These are phyloP conservation scores for Galerucella calmariensis DNA, from an alignment of 2,888 invertebrate species.

Conservation along the genomic window DNA sequence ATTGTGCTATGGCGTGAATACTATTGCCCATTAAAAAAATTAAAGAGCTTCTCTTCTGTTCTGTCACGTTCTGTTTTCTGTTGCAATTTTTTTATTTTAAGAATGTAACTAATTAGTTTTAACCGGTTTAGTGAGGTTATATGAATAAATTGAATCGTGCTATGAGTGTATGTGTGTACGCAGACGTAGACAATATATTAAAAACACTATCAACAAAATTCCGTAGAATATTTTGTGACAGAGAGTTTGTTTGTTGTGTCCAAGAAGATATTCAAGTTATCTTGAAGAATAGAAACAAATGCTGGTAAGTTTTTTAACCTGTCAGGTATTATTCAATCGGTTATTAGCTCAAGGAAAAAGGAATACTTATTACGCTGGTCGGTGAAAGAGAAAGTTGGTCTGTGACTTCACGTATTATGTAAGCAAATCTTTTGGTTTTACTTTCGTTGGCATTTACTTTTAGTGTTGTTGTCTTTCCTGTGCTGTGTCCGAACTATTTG, in stretches of 20 bases:
- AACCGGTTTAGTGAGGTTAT: not conserved
- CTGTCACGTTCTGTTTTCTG: no score
- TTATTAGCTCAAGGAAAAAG: conserved; percentile 55
- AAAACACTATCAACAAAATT: conserved; percentile 56
- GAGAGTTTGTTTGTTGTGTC: conserved; percentile 57
- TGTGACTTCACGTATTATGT: conserved; percentile 64
- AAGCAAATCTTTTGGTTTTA: conserved; percentile 59
- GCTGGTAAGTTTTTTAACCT: conserved; percentile 48
- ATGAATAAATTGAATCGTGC: conserved; percentile 34
- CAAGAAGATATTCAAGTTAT: conserved; percentile 55
- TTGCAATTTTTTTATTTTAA: no score
- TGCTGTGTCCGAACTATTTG: conserved; percentile 58
- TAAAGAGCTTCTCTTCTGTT: no score
- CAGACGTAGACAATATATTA: conserved; percentile 54
- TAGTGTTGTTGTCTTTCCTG: conserved; percentile 59
- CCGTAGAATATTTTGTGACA: conserved; percentile 57
- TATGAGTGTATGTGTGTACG: conserved; percentile 52
- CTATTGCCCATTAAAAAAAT: no score
- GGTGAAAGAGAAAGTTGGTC: conserved; percentile 62
- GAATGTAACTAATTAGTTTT: not conserved
- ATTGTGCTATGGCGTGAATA: no score
- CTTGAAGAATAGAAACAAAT: conserved; percentile 51
- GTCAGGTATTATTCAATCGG: conserved; percentile 31
- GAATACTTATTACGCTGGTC: conserved; percentile 51
- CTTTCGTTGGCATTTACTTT: conserved; percentile 62